Conservation (phyloP, 2,797 vertebrate genomes). For the Labeo calbasu region DNA sequence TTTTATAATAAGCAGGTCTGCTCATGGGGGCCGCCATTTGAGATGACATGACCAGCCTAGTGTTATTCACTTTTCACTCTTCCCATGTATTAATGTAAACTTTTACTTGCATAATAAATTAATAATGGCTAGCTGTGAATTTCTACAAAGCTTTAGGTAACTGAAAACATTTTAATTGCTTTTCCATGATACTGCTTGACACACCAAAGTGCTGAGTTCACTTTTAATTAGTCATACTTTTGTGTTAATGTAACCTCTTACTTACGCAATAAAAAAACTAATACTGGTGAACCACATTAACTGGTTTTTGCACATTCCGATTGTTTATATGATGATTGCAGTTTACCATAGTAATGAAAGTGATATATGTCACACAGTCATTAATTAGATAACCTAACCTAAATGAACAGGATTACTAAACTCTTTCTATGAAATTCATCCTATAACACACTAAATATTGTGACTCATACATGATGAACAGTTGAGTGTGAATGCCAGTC, state of each 20-base stretch:
- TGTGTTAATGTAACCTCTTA: conserved; percentile 1
- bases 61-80: not conserved
- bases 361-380: not conserved
- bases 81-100: not conserved
- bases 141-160: not conserved
- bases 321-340: not conserved
- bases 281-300: not conserved
- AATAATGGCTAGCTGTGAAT: not conserved
- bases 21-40: no score
- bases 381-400: not conserved
- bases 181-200: not conserved
- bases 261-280: not conserved
- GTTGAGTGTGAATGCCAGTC: not conserved
- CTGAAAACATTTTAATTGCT: not conserved
- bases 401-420: not conserved
- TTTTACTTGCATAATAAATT: not conserved
- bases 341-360: not conserved
- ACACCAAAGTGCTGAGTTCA: not conserved
- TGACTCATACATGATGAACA: not conserved
- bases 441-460: not conserved
- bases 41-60: not conserved
- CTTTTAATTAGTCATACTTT: not conserved
- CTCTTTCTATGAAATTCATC: not conserved
- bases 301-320: not conserved
- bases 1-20: no score